These are phyloP conservation scores for Chelonoidis abingdonii DNA, from an alignment of 2,113 vertebrate species.

Conservation along the genomic window DNA sequence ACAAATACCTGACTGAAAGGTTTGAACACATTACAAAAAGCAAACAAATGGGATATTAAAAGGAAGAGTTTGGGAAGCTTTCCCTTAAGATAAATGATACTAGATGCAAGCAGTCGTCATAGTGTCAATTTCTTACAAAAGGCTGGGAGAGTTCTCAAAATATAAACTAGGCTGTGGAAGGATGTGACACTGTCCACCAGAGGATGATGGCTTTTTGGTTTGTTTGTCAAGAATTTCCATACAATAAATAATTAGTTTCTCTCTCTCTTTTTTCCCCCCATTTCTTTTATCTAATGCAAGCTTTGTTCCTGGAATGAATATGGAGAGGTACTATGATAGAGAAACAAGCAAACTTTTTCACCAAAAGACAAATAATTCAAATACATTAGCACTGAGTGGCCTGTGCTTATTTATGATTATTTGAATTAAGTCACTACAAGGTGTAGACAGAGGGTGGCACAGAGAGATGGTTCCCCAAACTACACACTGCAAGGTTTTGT, in stretches of 20 bases:
- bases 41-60: slow-evolving; percentile 1
- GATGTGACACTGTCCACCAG: not conserved
- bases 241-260: slow-evolving; percentile 18
- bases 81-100: slow-evolving; percentile 20
- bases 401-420: not conserved
- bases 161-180: not conserved
- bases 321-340: not conserved
- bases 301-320: slow-evolving; percentile 35
- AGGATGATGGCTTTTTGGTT: slow-evolving; percentile 36
- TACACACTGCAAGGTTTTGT: not conserved
- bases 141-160: slow-evolving; percentile 45
- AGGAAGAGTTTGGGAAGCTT: slow-evolving; percentile 5
- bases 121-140: slow-evolving; percentile 29
- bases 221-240: slow-evolving; percentile 53
- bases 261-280: not conserved
- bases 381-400: not conserved
- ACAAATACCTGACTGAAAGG: not conserved
- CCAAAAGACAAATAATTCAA: slow-evolving; percentile 3
- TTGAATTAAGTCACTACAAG: not conserved
- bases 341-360: not conserved
- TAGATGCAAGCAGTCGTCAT: slow-evolving; percentile 36
- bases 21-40: not conserved
- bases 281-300: slow-evolving; percentile 34
- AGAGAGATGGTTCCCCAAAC: not conserved
- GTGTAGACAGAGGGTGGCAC: not conserved